Conservation (phyloP, 2,888 invertebrate species). For the Falcaria lacertinaria region DNA sequence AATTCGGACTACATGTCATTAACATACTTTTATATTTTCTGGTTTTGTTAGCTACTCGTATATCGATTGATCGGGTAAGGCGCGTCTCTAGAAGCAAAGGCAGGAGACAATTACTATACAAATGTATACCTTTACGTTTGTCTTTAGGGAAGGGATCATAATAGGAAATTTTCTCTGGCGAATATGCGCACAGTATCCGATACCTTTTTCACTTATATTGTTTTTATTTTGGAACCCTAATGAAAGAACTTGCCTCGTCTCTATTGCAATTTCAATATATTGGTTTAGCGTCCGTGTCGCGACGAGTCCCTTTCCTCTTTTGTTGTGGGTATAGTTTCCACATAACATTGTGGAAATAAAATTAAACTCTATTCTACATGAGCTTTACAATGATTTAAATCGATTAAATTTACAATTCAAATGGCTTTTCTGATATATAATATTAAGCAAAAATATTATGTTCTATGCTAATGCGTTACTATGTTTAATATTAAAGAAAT, state of each 20-base stretch:
- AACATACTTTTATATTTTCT: conserved; percentile 12
- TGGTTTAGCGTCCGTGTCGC: conserved; percentile 41
- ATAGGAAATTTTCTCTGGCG: conserved; percentile 72
- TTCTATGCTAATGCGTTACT: too few relatives aligned
- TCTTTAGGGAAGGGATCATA: conserved; percentile 75
- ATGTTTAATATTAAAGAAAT: too few relatives aligned
- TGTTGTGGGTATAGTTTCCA: too few relatives aligned
- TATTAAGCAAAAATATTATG: too few relatives aligned
- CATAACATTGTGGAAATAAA: too few relatives aligned
- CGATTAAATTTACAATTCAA: too few relatives aligned
- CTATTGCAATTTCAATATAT: conserved; percentile 69
- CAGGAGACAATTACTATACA: conserved; percentile 69
- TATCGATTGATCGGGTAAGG: conserved; percentile 19
- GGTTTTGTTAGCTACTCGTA: conserved; percentile 17
- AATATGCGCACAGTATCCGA: conserved; percentile 68
- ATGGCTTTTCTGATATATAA: too few relatives aligned
- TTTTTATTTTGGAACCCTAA: conserved; percentile 76
- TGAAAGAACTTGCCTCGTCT: conserved; percentile 73
- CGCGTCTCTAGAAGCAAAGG: conserved; percentile 41
- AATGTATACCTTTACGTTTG: conserved; percentile 58
- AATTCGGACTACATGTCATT: conserved; percentile 17
- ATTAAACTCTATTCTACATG: too few relatives aligned
- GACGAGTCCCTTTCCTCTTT: conserved; percentile 22
- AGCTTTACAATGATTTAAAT: too few relatives aligned
- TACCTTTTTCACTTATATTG: conserved; percentile 78